Evolutionary conservation across 1,140 invertebrate genomes (phyloP).

Genomic region (Lordiphosa collinella): DNA sequence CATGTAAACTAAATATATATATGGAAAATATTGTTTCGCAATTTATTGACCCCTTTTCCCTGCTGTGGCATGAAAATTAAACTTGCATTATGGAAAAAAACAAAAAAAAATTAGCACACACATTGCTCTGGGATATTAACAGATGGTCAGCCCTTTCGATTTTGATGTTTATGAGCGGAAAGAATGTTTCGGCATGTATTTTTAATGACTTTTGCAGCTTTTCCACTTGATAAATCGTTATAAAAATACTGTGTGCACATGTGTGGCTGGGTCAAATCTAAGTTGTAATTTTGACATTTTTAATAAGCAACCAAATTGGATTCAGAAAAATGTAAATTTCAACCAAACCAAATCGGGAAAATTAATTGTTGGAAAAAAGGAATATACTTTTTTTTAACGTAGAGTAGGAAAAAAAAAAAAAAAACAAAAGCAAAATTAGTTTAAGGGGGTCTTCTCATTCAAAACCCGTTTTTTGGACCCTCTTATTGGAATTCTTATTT

Average conservation of each 20-base stretch:
- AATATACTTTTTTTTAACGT: too few relatives aligned
- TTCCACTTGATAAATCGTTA: slow-evolving; percentile 44
- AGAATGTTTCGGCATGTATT: slow-evolving; percentile 47
- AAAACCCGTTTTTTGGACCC: too few relatives aligned
- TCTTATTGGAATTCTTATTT: too few relatives aligned
- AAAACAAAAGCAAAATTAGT: too few relatives aligned
- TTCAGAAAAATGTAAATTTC: too few relatives aligned
- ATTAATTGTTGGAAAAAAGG: too few relatives aligned
- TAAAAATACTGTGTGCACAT: slow-evolving; percentile 34
- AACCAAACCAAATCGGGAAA: too few relatives aligned
- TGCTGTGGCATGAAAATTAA: slow-evolving; percentile 48
- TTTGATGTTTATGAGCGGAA: slow-evolving; percentile 55
- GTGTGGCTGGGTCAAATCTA: too few relatives aligned
- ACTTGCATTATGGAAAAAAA: slow-evolving; percentile 60
- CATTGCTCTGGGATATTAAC: slow-evolving; percentile 29
- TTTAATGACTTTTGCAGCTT: slow-evolving; percentile 40
- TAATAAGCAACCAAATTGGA: too few relatives aligned
- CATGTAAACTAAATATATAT: slow-evolving; percentile 22
- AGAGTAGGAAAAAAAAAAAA: too few relatives aligned
- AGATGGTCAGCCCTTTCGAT: slow-evolving; percentile 43
- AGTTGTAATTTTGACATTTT: too few relatives aligned
- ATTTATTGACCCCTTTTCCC: slow-evolving; percentile 48
- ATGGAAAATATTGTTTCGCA: slow-evolving; percentile 53
- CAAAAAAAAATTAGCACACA: slow-evolving; percentile 8
- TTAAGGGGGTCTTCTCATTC: too few relatives aligned